Evolutionary conservation across 2,888 invertebrate species (phyloP).

Genomic region (Lasioglossum vierecki): DNA sequence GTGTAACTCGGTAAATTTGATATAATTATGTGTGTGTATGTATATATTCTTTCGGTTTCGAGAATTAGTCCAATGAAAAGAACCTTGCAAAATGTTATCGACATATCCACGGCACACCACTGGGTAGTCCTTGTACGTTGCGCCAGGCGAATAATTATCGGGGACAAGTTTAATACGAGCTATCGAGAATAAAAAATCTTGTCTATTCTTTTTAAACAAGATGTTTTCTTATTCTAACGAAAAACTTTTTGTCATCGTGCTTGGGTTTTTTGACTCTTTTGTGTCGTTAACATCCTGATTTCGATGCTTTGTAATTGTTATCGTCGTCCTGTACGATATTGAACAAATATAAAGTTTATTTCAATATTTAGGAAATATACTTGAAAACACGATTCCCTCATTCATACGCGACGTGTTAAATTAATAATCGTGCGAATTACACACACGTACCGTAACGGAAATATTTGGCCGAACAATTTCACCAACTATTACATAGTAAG

Average conservation of each 20-base stretch:
- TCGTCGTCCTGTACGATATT: constrained; percentile 30
- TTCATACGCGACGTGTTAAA: constrained; percentile 8
- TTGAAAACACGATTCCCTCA: not conserved
- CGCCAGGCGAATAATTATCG: constrained; percentile 25
- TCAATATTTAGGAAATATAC: constrained; percentile 22
- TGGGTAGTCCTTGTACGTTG: constrained; percentile 8
- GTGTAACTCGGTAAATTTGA: constrained; percentile 50
- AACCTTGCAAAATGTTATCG: constrained; percentile 33
- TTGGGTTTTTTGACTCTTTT: constrained; percentile 17
- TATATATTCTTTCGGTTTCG: constrained; percentile 54
- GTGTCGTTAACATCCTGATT: constrained; percentile 9
- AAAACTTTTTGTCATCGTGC: constrained; percentile 20
- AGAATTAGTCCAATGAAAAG: constrained; percentile 54
- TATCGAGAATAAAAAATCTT: constrained; percentile 18
- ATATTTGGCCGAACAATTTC: constrained; percentile 30
- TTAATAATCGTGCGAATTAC: constrained; percentile 7
- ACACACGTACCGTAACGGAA: not conserved
- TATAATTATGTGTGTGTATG: constrained; percentile 56
- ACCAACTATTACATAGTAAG: constrained; percentile 2
- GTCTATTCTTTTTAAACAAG: constrained; percentile 29
- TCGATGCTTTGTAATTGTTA: constrained; percentile 19
- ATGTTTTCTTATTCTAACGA: not conserved
- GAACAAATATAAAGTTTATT: constrained; percentile 40
- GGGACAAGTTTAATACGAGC: constrained; percentile 42
- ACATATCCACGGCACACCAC: not conserved